Conservation (phyloP, 2,888 invertebrate genomes). For the Pachycephus smyrnensis region DNA sequence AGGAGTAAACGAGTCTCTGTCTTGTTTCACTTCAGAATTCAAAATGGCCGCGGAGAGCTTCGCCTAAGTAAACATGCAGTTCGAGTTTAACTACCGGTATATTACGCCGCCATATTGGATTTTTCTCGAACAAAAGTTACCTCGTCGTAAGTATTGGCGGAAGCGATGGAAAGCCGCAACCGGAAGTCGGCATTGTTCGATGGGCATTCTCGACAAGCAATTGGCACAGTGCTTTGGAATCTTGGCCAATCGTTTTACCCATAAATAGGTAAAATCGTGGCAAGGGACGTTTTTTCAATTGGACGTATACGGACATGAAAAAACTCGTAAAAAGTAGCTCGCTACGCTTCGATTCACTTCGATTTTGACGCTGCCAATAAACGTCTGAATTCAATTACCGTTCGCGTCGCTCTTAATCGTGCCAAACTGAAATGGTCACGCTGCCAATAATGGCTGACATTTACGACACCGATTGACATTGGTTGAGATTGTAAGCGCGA, state of each 20-base stretch:
- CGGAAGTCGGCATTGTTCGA: background rate
- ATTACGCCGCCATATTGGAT: background rate
- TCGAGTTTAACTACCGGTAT: background rate
- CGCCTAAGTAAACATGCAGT: background rate
- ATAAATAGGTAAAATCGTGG: background rate
- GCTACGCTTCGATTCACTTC: background rate
- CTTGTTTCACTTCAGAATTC: background rate
- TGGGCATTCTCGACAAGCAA: background rate
- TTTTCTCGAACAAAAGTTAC: background rate
- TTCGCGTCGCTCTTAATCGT: background rate
- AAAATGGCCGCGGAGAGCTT: background rate
- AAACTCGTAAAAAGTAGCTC: background rate
- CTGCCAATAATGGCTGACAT: background rate
- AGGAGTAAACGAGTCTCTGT: background rate
- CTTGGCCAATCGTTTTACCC: accelerated
- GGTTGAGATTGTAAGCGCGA: background rate
- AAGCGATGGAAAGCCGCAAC: background rate
- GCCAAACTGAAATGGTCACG: background rate
- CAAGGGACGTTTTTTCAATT: background rate
- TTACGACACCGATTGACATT: background rate
- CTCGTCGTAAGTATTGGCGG: background rate
- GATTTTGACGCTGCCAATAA: background rate
- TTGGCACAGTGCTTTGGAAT: background rate
- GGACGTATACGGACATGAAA: background rate
- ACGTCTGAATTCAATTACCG: background rate